These are phyloP conservation scores for Aramus guarauna DNA, from an alignment of 2,113 vertebrate genomes.

Conservation along the genomic window DNA sequence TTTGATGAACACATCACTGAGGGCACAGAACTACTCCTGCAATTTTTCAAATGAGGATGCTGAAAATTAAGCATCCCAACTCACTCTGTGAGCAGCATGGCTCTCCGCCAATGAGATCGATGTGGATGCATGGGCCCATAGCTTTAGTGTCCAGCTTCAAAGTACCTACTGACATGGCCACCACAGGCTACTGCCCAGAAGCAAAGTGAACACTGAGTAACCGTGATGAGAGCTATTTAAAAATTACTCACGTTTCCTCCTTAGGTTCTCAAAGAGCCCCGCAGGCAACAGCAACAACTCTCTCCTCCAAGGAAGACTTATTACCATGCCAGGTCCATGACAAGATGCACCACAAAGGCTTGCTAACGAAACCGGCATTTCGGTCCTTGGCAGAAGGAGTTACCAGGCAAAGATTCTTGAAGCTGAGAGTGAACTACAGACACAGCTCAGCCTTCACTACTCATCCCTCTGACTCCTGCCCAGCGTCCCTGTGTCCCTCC, in stretches of 20 bases:
- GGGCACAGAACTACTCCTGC: neutral
- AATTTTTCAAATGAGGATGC: neutral
- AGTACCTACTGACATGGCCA: neutral
- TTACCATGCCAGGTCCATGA: neutral
- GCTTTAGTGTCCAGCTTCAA: neutral
- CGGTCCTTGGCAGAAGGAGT: neutral
- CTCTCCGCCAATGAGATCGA: accelerated
- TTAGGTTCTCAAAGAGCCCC: neutral
- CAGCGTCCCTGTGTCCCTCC: neutral
- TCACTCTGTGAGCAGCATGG: neutral
- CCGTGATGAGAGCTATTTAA: neutral
- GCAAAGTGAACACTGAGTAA: neutral
- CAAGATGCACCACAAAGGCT: neutral
- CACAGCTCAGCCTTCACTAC: neutral
- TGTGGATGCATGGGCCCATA: neutral
- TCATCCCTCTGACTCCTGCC: neutral
- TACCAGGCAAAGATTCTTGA: neutral
- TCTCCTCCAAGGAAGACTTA: neutral
- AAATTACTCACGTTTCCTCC: neutral
- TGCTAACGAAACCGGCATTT: neutral
- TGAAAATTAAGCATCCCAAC: neutral
- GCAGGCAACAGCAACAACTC: accelerated
- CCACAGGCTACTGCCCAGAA: neutral
- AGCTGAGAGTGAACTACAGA: neutral
- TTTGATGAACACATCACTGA: neutral